phyloP scores from a whole-genome alignment of 2,888 invertebrate genomes.

The Hymenopus coronatus region DNA sequence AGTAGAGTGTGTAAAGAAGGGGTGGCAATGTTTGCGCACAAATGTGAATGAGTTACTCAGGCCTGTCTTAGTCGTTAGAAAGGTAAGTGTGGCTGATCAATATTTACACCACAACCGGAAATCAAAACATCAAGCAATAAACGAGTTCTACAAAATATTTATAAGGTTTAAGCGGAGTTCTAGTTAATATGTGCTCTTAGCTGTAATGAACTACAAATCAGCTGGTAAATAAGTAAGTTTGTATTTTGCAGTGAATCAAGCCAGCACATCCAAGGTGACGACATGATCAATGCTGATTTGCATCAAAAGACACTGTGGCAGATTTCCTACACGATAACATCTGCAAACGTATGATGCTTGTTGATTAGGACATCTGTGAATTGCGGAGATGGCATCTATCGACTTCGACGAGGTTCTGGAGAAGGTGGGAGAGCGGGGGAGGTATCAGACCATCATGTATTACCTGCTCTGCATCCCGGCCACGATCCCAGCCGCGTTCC shows the following conservation, averaged over 20 bases:
- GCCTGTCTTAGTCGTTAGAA: too few species aligned
- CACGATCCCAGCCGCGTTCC: constrained; percentile 62
- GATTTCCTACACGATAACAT: background rate
- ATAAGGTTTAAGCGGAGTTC: too few species aligned
- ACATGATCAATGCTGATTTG: background rate
- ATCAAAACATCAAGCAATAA: too few species aligned
- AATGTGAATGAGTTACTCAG: too few species aligned
- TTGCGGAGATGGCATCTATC: constrained; percentile 37
- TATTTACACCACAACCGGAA: too few species aligned
- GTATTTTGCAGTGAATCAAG: background rate
- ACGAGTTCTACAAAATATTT: too few species aligned
- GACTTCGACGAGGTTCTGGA: constrained; percentile 59
- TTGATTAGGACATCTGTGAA: background rate
- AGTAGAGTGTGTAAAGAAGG: too few species aligned
- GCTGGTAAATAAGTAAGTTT: background rate
- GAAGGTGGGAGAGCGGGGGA: constrained; percentile 61
- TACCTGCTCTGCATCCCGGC: constrained; percentile 63
- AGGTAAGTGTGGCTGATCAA: too few species aligned
- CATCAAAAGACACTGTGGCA: background rate
- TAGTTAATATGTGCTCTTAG: too few species aligned
- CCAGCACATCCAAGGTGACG: background rate
- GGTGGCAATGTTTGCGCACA: too few species aligned
- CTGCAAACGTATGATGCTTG: background rate
- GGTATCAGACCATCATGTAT: constrained; percentile 62
- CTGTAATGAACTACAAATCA: background rate